These are phyloP conservation scores for Malurus alboscapulatus DNA, from an alignment of 2,113 vertebrate genomes.

Conservation along the genomic window DNA sequence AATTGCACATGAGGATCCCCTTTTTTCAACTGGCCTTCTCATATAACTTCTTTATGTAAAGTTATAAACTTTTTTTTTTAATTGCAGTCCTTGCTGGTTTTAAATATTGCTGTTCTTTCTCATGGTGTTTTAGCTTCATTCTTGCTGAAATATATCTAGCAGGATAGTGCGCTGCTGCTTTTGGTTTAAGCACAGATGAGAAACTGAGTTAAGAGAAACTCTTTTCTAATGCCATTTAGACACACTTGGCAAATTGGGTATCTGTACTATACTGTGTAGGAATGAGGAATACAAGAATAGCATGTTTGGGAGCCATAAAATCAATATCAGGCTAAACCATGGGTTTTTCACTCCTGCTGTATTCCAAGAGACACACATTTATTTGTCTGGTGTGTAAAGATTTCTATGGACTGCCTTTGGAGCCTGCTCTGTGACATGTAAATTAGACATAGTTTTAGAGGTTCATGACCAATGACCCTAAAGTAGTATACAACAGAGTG, in stretches of 20 bases:
- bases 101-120: not conserved
- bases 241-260: not conserved
- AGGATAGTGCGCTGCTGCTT: not conserved
- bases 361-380: not conserved
- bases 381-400: not conserved
- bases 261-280: not conserved
- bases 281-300: not conserved
- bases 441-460: not conserved
- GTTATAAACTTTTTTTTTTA: not conserved
- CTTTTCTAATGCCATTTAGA: not conserved
- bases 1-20: not conserved
- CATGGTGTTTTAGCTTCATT: not conserved
- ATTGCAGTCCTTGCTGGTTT: not conserved
- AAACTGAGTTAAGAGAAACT: not conserved
- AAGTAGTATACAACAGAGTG: not conserved
- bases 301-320: not conserved
- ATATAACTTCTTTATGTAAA: not conserved
- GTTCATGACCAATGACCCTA: not conserved
- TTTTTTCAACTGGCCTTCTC: not conserved
- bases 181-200: not conserved
- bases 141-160: not conserved
- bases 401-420: not conserved
- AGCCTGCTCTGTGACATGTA: not conserved
- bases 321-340: not conserved
- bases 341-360: not conserved